Evolutionary conservation across 2,113 vertebrate genomes (phyloP).

Genomic region (Caranx ignobilis): DNA sequence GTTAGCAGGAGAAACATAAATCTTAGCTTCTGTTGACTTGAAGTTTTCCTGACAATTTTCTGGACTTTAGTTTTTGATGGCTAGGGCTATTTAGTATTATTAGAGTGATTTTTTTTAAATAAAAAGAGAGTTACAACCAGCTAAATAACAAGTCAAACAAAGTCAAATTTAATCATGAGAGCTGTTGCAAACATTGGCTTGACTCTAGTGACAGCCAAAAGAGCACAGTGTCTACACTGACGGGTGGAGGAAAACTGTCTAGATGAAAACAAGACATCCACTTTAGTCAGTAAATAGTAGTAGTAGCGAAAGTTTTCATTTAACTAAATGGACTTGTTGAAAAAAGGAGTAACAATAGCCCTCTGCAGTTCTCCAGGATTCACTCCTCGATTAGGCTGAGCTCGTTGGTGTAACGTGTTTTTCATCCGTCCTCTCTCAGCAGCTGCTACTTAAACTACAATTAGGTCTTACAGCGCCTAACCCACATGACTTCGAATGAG

Average conservation of each 20-base stretch:
- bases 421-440: slow-evolving; percentile 10
- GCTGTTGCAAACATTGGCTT: too few relatives aligned
- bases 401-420: slow-evolving; percentile 20
- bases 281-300: too few relatives aligned
- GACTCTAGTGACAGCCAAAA: too few relatives aligned
- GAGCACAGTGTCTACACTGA: too few relatives aligned
- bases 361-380: not conserved
- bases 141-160: not conserved
- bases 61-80: not conserved
- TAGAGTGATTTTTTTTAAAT: too few relatives aligned
- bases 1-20: not conserved
- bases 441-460: slow-evolving; percentile 42
- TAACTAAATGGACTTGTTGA: too few relatives aligned
- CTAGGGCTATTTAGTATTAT: not conserved
- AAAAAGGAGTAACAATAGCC: not conserved
- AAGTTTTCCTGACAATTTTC: not conserved
- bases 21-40: too few relatives aligned
- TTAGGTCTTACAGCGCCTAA: slow-evolving; percentile 27
- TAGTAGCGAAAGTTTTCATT: too few relatives aligned
- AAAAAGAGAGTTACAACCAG: too few relatives aligned
- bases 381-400: slow-evolving; percentile 14
- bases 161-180: not conserved
- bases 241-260: too few relatives aligned
- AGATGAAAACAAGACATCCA: too few relatives aligned
- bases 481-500: slow-evolving; percentile 49